Conservation (phyloP, 1,140 invertebrate genomes). For the Paraescarpia echinospica region DNA sequence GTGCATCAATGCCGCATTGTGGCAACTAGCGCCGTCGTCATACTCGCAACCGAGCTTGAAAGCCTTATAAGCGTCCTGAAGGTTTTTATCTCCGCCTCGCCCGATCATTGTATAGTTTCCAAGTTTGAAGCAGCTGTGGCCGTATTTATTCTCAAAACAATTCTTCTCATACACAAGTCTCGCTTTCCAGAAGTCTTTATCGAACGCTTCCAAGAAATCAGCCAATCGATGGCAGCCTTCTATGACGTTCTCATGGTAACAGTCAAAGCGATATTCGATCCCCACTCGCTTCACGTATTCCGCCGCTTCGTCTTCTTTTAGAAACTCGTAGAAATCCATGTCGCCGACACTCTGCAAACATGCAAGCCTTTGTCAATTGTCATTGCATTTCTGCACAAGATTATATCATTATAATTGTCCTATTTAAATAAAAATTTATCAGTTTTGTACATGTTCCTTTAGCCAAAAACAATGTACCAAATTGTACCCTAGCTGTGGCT, state of each 20-base stretch:
- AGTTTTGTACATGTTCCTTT: no score
- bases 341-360: background rate
- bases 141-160: slow-evolving; percentile 80
- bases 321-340: slow-evolving; percentile 65
- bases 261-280: slow-evolving; percentile 90
- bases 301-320: slow-evolving; percentile 81
- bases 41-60: slow-evolving; percentile 77
- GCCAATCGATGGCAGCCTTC: slow-evolving; percentile 88
- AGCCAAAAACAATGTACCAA: no score
- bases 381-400: background rate
- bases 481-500: no score
- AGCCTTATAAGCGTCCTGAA: slow-evolving; percentile 66
- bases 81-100: slow-evolving; percentile 46
- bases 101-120: slow-evolving; percentile 68
- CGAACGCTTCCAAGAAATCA: slow-evolving; percentile 82
- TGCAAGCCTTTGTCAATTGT: background rate
- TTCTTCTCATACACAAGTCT: slow-evolving; percentile 77
- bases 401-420: no score
- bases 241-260: slow-evolving; percentile 78
- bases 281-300: slow-evolving; percentile 84
- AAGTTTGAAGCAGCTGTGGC: slow-evolving; percentile 82
- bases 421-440: no score
- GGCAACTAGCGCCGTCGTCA: slow-evolving; percentile 70
- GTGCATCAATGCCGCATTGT: slow-evolving; percentile 74
- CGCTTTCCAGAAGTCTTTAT: slow-evolving; percentile 77